These are phyloP conservation scores for Phoronis australis DNA, from an alignment of 2,888 invertebrate species.

Conservation along the genomic window DNA sequence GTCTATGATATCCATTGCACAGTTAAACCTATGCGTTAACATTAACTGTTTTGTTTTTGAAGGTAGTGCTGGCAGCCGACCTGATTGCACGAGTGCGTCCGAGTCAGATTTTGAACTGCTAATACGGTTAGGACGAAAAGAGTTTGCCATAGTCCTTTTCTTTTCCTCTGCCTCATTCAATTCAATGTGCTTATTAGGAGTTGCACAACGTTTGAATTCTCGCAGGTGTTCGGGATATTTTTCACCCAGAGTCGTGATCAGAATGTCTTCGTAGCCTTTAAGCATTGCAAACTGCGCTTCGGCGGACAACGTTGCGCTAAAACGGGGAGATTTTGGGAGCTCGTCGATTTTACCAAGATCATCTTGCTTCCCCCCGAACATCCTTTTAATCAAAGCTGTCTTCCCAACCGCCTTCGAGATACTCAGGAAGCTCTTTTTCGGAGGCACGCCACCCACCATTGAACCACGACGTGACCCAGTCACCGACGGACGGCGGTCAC, in stretches of 20 bases:
- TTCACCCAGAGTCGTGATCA: conserved; percentile 7
- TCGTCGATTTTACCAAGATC: conserved; percentile 26
- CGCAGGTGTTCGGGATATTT: not conserved
- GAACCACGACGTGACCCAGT: too few relatives aligned
- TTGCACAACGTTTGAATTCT: not conserved
- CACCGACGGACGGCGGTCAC: too few relatives aligned
- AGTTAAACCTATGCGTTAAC: conserved; percentile 35
- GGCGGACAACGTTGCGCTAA: conserved; percentile 38
- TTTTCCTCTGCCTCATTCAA: conserved; percentile 8
- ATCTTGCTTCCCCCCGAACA: too few relatives aligned
- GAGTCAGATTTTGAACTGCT: not conserved
- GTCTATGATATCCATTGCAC: conserved; percentile 45
- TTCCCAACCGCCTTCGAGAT: too few relatives aligned
- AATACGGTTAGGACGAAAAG: not conserved
- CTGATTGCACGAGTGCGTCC: not conserved
- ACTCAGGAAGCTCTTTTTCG: too few relatives aligned
- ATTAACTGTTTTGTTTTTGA: conserved; percentile 18
- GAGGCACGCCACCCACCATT: too few relatives aligned
- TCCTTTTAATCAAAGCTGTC: too few relatives aligned
- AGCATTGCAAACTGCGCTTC: conserved; percentile 47
- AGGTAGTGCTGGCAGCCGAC: conserved; percentile 16
- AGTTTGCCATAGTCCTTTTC: conserved; percentile 4
- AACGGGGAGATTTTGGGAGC: conserved; percentile 34
- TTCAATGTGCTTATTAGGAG: not conserved
- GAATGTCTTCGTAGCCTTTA: conserved; percentile 45